phyloP scores from a whole-genome alignment of 2,888 invertebrate genomes.

The Schrankia costaestrigalis region DNA sequence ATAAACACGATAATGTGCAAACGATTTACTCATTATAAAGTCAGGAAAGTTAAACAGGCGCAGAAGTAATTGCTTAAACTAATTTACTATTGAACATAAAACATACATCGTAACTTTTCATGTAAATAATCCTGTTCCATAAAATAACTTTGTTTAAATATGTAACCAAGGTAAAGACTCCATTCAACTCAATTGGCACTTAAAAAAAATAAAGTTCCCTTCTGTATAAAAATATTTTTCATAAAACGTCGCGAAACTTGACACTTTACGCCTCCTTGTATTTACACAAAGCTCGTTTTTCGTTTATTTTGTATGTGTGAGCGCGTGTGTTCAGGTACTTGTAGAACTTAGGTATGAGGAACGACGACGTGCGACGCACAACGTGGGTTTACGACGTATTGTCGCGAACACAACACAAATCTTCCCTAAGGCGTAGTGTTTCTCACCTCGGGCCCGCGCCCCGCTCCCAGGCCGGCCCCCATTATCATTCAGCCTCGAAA shows the following conservation, averaged over 20 bases:
- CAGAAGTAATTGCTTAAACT: too few species aligned
- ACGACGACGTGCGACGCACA: constrained; percentile 16
- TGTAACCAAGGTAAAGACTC: constrained; percentile 20
- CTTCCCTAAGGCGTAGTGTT: constrained; percentile 35
- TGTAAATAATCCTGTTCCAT: too few species aligned
- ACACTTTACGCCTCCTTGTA: constrained; percentile 31
- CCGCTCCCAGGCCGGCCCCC: constrained; percentile 17
- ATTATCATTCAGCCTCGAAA: constrained; percentile 47
- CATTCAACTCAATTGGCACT: constrained; percentile 26
- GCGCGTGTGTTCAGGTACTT: constrained; percentile 24
- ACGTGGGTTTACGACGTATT: constrained; percentile 38
- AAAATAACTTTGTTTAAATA: constrained; percentile 21
- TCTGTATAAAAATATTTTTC: constrained; percentile 31
- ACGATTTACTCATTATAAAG: too few species aligned
- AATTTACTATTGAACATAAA: too few species aligned
- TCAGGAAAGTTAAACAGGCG: too few species aligned
- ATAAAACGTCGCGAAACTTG: constrained; percentile 34
- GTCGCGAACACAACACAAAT: constrained; percentile 47
- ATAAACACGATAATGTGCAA: too few species aligned
- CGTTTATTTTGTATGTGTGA: constrained; percentile 24
- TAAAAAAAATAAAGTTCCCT: constrained; percentile 27
- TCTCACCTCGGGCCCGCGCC: constrained; percentile 25
- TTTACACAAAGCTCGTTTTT: constrained; percentile 23
- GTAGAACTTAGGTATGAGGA: constrained; percentile 27
- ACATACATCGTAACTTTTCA: too few species aligned